These are phyloP conservation scores for Nothocercus nigrocapillus DNA, from an alignment of 2,113 vertebrate genomes.

Conservation along the genomic window DNA sequence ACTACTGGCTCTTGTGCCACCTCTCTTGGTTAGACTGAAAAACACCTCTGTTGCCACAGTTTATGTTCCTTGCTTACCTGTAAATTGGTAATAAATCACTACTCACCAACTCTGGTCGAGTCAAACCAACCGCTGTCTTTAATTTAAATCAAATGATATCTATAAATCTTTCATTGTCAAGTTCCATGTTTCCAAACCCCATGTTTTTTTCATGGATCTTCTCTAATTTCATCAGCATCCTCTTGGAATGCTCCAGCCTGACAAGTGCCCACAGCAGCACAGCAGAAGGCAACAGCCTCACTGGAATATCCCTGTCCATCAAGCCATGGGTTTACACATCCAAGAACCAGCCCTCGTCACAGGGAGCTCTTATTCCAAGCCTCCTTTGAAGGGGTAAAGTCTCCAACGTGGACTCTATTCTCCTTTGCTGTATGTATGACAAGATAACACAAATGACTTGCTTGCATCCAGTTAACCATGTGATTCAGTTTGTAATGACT, in stretches of 20 bases:
- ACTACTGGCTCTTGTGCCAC: not conserved
- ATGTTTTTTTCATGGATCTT: not conserved
- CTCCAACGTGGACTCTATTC: accelerated
- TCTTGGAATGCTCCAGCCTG: not conserved
- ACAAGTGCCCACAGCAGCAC: not conserved
- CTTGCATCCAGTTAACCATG: not conserved
- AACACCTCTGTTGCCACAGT: not conserved
- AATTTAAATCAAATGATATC: accelerated
- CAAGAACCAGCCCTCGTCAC: not conserved
- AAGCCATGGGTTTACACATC: not conserved
- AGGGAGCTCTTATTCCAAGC: not conserved
- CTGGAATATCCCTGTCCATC: not conserved
- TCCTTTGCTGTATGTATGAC: not conserved
- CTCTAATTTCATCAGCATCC: not conserved
- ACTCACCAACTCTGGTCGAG: not conserved
- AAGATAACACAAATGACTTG: not conserved
- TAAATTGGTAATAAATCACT: not conserved
- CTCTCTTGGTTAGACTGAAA: not conserved
- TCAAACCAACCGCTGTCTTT: not conserved
- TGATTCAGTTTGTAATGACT: not conserved
- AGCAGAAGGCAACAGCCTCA: not conserved
- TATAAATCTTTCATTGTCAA: not conserved
- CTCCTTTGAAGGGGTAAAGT: not conserved
- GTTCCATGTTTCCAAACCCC: not conserved
- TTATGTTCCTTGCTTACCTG: accelerated